Base-by-base conservation (phyloP, 2,113 vertebrate genomes). In the Eurypyga helias region DNA sequence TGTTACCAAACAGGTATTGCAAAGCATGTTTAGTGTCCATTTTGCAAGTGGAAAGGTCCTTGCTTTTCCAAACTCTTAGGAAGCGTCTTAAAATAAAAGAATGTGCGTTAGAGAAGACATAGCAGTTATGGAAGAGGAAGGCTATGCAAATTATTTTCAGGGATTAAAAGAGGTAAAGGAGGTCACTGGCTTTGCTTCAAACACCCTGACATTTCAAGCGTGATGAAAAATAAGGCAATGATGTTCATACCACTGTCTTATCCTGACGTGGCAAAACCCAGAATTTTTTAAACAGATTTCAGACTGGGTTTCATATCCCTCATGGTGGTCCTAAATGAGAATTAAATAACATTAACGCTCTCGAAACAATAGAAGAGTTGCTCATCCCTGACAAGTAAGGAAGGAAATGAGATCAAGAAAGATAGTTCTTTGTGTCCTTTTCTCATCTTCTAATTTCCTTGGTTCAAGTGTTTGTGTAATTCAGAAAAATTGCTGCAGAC, bases 91-190 rank as follows among this genome's bases (percentile, higher is more conserved):
- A 65, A 91, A 70, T 41, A 90, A 89, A 92, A 89, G n/a, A 93
- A 90, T 60, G 71, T 86, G 67, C 67, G 87, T 67, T 87, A 90
- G 46, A 41, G 41, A 83, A 71, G 52, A 87, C 24, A 38, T 5
- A 54, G 72, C 38, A 82, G 84, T 85, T 88, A 93, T 38, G 65
- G 73, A 91, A 95, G 73, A 91, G 33, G 34, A 82, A 80, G 72
- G 80, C 70, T 49, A 92, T 57, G 66, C 3, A 9, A 90, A 45
- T 91, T 77, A 67, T 54, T 94, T 92, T 81, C 87, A 46, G 41
- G 89, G 93, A 96, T 93, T 96, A 95, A 76, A 87, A 87, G 55
- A 89, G 24, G 76, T 46, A 95, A 84, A 89, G 71, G 71, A 93
- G 62, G 80, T 96, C 91, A 96, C 26, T 65, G 38, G 62, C 38